Evolutionary conservation across 2,797 vertebrate genomes (phyloP).

Genomic region (Euthynnus affinis): DNA sequence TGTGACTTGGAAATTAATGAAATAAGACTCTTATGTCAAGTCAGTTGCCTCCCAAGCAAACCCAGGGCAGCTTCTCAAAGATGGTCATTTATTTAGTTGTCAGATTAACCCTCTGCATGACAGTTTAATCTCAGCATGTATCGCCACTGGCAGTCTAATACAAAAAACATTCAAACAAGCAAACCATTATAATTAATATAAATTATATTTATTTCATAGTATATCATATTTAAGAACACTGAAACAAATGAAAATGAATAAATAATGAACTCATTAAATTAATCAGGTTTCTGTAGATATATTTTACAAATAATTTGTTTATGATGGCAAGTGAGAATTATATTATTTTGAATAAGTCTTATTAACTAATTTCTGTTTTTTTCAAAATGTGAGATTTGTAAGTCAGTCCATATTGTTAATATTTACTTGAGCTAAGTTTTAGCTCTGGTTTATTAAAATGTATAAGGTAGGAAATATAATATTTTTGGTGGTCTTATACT

Average conservation of each 20-base stretch:
- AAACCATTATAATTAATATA: constrained; percentile 5
- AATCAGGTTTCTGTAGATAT: not conserved
- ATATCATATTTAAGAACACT: not conserved
- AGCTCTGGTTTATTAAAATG: not conserved
- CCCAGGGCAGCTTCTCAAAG: not conserved
- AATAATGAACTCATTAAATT: not conserved
- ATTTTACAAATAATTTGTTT: not conserved
- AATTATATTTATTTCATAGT: not conserved
- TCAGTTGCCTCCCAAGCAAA: not conserved
- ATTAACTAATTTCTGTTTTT: not conserved
- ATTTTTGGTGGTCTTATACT: not conserved
- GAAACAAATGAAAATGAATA: not conserved
- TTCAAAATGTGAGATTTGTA: not conserved
- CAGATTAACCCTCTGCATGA: not conserved
- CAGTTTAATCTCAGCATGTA: not conserved
- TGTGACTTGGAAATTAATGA: constrained; percentile 33
- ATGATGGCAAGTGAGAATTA: not conserved
- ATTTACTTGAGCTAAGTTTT: not conserved
- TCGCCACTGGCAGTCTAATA: not conserved
- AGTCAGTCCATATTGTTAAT: too few relatives aligned
- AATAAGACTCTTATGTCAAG: constrained; percentile 2
- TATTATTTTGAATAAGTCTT: not conserved
- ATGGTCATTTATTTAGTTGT: not conserved
- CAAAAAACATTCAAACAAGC: too few relatives aligned
- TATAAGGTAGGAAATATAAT: not conserved